A percentile compares a stretch with the other conserved stretches of the same genome.
phyloP scores from a whole-genome alignment of 2,888 invertebrate species.

The Parochlus steinenii region DNA sequence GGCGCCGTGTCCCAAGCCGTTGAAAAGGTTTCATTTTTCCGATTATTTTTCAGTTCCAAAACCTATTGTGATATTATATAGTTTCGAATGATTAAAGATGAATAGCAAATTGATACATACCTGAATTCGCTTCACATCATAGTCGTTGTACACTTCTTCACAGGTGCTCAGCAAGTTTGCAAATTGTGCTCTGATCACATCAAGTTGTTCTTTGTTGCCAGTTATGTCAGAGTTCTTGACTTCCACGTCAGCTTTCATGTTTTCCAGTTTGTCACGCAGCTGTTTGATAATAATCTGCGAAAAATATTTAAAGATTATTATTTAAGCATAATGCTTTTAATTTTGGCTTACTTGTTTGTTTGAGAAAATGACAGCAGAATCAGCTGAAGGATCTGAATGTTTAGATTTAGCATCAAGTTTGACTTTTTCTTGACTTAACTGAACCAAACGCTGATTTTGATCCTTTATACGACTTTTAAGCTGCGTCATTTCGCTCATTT shows the following conservation, averaged over 20 bases:
- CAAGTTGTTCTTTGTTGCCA: conserved; percentile 57
- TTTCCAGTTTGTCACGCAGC: conserved; percentile 52
- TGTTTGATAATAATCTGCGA: conserved; percentile 50
- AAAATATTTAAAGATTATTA: conserved; percentile 13
- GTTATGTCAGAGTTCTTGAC: conserved; percentile 66
- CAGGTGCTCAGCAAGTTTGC: conserved; percentile 50
- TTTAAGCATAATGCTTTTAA: background rate
- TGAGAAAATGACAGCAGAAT: conserved; percentile 41
- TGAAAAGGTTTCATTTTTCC: conserved; percentile 29
- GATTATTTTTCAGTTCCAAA: conserved; percentile 36
- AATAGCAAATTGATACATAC: conserved; percentile 16
- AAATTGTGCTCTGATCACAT: conserved; percentile 53
- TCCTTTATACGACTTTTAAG: conserved; percentile 70
- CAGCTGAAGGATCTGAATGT: conserved; percentile 27
- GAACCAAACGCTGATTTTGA: conserved; percentile 62
- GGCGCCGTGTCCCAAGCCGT: conserved; percentile 39
- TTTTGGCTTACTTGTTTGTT: conserved; percentile 37
- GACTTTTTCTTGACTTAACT: conserved; percentile 68
- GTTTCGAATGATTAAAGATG: background rate
- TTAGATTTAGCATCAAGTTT: conserved; percentile 53
- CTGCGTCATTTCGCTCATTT: conserved; percentile 72
- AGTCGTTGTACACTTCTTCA: conserved; percentile 44
- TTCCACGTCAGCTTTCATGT: conserved; percentile 61
- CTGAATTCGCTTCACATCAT: conserved; percentile 46
- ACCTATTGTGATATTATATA: conserved; percentile 19